Evolutionary conservation across 1,140 invertebrate species (phyloP).

Genomic region (Venturia canescens): DNA sequence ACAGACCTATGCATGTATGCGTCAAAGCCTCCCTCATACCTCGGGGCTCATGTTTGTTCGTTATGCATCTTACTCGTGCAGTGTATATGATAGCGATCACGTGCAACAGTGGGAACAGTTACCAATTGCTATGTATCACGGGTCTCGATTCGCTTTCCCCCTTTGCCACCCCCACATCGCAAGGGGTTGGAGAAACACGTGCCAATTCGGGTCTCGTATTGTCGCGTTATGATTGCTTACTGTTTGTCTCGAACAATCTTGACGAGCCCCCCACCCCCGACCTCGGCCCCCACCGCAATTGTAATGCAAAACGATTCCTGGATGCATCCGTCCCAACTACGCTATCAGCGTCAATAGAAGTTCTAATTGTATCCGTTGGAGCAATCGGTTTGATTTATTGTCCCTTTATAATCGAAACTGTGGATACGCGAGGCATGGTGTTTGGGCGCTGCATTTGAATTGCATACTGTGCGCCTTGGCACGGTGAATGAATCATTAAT

Average conservation of each 20-base stretch:
- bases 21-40: background rate
- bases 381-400: conserved; percentile 7
- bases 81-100: conserved; percentile 22
- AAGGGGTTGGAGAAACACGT: conserved; percentile 19
- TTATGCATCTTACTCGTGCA: conserved; percentile 14
- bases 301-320: conserved; percentile 17
- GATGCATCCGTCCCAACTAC: background rate
- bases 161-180: background rate
- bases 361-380: background rate
- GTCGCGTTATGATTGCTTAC: conserved; percentile 50
- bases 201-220: conserved; percentile 48
- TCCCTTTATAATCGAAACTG: background rate
- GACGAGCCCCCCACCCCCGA: background rate
- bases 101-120: background rate
- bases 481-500: background rate
- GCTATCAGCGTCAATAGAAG: background rate
- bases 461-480: background rate
- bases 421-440: background rate
- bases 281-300: background rate
- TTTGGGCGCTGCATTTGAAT: background rate
- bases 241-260: conserved; percentile 48
- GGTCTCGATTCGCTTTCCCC: background rate
- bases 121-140: background rate
- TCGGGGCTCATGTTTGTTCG: conserved; percentile 1
- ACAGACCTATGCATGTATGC: background rate